Base-by-base conservation (phyloP, 1,140 invertebrate genomes). In the Gonioctena quinquepunctata region DNA sequence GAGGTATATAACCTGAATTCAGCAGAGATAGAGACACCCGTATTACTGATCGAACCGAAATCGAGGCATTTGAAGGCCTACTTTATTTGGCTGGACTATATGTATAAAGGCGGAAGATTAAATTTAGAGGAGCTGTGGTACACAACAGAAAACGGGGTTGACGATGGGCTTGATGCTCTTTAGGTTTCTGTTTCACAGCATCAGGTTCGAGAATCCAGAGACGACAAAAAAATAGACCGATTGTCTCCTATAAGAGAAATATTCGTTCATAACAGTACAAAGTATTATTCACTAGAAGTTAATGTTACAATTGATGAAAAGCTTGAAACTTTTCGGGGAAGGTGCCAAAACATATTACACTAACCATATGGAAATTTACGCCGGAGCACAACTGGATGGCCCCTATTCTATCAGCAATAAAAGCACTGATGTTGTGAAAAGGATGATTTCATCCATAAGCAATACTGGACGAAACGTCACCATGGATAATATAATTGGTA, bases 241-340 rank as follows among this genome's bases (percentile, higher is more conserved):
- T 67, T 83, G 60, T 79, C 79, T 22, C 69, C 79, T 60, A 77
- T 84, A 63, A 72, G 78, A 68, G 48, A 79, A 66, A 69, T 83
- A 7, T 83, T 79, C 68, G 76, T 73, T 48, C 50, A 65, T 3
- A 76, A 73, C 33, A 78, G 75, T 67, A 42, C 74, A 69, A 69
- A 69, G 66, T 76, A 74, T 70, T 71, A 71, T 26, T 59, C 48
- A 22, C 19, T 50, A 13, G 64, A 72, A 49, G 72, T 77, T 61
- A 74, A 74, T 66, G 66, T 78, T 2, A 79, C 79, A 7, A 78
- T 84, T 23, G 83, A 85, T 71, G 82, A 86, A 73, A 80, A 77
- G 70, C 68, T 85, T 25, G 69, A 74, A 61, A 69, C 49, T 6
- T 28, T 28, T 50, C 16, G 3, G 65, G 4, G 66, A 65, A 18